Percentiles rank a stretch among this genome's conserved stretches.
These are phyloP conservation scores for Mobula hypostoma DNA, from an alignment of 2,113 vertebrate species.

Conservation along the genomic window DNA sequence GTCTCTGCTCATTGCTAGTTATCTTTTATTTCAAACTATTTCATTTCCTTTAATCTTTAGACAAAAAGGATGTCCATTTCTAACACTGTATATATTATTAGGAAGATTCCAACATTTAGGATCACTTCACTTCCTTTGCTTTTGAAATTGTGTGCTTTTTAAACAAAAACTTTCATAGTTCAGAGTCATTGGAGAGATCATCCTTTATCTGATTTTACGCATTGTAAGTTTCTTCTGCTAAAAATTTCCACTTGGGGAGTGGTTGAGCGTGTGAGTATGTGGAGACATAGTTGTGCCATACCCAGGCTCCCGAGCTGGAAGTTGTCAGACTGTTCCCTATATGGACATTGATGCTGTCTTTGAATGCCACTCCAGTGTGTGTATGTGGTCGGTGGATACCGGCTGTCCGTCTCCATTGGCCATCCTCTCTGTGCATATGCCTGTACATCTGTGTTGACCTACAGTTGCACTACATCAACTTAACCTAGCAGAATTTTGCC, in stretches of 20 bases:
- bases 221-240: not conserved
- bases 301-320: too few species aligned
- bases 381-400: not conserved
- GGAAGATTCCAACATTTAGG: not conserved
- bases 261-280: too few species aligned
- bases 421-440: too few species aligned
- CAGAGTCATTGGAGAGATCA: not conserved
- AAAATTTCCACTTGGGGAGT: not conserved
- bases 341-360: too few species aligned
- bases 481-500: not conserved
- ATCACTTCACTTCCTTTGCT: not conserved
- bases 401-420: not conserved
- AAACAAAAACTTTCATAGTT: not conserved
- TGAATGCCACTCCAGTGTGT: too few species aligned
- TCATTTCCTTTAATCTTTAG: slow-evolving; percentile 29
- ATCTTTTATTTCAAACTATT: slow-evolving; percentile 32
- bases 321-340: too few species aligned
- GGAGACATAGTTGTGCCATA: too few species aligned
- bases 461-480: not conserved
- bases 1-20: slow-evolving; percentile 25
- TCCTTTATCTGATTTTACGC: not conserved
- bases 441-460: not conserved
- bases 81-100: not conserved
- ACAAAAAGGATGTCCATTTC: slow-evolving; percentile 20
- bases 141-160: not conserved